Percentiles rank a stretch among this genome's conserved stretches.
Evolutionary conservation across 2,113 vertebrate species (phyloP).

Genomic region (Oophaga pumilio): DNA sequence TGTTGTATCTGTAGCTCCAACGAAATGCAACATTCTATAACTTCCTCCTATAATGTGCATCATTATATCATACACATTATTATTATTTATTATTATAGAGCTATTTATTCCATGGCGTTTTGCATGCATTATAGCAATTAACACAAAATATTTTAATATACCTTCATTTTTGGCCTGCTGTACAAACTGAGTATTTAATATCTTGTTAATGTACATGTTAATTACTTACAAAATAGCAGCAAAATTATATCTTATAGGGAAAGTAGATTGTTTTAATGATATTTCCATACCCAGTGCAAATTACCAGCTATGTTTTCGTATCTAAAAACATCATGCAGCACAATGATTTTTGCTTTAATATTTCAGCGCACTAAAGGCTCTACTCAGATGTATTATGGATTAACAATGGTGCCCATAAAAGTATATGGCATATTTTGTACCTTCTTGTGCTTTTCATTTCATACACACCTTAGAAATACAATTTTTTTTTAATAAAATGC

Average conservation of each 20-base stretch:
- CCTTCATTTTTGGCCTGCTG: background rate
- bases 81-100: too few species aligned
- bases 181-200: background rate
- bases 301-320: background rate
- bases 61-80: slow-evolving; percentile 19
- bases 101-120: too few species aligned
- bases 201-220: slow-evolving; percentile 14
- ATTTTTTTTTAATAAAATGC: too few species aligned
- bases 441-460: too few species aligned
- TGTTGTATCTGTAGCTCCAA: background rate
- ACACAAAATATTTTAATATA: background rate
- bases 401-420: too few species aligned
- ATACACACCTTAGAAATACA: too few species aligned
- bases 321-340: background rate
- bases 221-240: background rate
- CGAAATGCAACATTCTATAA: background rate
- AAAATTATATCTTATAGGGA: background rate
- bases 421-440: too few species aligned
- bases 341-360: too few species aligned
- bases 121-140: slow-evolving; percentile 15
- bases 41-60: background rate
- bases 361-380: too few species aligned
- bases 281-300: background rate
- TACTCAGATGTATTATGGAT: too few species aligned
- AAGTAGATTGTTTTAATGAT: background rate